These are phyloP conservation scores for Apeira syringaria DNA, from an alignment of 2,888 invertebrate genomes.

Conservation along the genomic window DNA sequence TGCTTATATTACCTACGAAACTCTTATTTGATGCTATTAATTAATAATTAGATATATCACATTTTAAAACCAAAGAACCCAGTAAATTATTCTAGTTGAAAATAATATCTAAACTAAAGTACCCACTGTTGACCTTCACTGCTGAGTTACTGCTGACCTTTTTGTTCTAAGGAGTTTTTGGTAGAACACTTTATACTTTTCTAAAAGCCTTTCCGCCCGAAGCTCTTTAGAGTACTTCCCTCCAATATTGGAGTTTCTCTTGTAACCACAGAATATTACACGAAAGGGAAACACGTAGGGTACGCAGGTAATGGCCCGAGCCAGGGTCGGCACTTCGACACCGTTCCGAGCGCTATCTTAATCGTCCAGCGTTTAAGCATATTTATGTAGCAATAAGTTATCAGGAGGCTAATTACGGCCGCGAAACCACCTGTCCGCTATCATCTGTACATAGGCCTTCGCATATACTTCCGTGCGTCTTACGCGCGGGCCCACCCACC, in stretches of 20 bases:
- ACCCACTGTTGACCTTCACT: no score
- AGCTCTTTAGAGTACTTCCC: no score
- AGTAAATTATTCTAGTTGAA: conserved; percentile 11
- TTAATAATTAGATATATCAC: no score
- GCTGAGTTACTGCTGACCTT: no score
- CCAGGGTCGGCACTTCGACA: conserved; percentile 49
- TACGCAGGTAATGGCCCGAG: conserved; percentile 46
- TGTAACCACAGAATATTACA: conserved; percentile 48
- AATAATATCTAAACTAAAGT: conserved; percentile 9
- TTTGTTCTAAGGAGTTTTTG: conserved; percentile 30
- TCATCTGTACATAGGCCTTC: conserved; percentile 83
- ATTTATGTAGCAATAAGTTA: conserved; percentile 81
- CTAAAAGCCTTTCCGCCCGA: conserved; percentile 39
- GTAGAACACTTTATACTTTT: conserved; percentile 30
- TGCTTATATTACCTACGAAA: no score
- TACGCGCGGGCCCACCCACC: conserved; percentile 78
- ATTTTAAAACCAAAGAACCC: no score
- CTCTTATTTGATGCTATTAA: no score
- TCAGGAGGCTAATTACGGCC: conserved; percentile 80
- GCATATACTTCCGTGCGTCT: conserved; percentile 83
- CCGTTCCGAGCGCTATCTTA: conserved; percentile 67
- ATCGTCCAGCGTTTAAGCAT: conserved; percentile 71
- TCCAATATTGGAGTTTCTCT: conserved; percentile 50
- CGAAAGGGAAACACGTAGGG: conserved; percentile 52
- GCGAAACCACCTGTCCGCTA: conserved; percentile 83